Evolutionary conservation across 2,888 invertebrate genomes (phyloP).

Genomic region (Chesias legatella): DNA sequence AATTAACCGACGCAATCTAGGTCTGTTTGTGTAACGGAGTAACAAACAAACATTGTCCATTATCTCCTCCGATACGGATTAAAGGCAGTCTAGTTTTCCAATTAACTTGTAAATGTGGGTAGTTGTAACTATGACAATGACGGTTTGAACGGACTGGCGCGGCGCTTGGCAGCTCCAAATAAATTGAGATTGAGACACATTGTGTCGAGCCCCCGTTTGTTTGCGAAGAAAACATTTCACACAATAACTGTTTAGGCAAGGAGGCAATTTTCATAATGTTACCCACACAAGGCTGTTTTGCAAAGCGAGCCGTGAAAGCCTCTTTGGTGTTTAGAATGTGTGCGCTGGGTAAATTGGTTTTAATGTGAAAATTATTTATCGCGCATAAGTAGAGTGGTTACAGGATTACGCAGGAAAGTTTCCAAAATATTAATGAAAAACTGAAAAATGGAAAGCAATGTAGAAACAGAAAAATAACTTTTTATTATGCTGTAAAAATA

Average conservation of each 20-base stretch:
- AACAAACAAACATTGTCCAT: conserved; percentile 28
- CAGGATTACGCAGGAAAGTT: too few species aligned
- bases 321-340: conserved; percentile 34
- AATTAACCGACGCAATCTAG: conserved; percentile 25
- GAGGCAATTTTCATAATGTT: conserved; percentile 48
- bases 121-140: conserved; percentile 15
- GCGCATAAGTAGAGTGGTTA: neutral
- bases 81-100: conserved; percentile 20
- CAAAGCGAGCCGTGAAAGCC: conserved; percentile 29
- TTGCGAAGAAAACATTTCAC: conserved; percentile 39
- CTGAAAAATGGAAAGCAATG: too few species aligned
- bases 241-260: conserved; percentile 41
- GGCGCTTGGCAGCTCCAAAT: neutral
- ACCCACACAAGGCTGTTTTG: conserved; percentile 28
- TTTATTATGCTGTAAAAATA: too few species aligned
- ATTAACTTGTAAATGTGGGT: conserved; percentile 24
- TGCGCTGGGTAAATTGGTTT: conserved; percentile 29
- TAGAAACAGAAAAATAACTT: too few species aligned
- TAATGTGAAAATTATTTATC: conserved; percentile 6
- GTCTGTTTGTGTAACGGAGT: conserved; percentile 23
- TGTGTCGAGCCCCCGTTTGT: conserved; percentile 23
- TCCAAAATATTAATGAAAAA: too few species aligned
- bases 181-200: conserved; percentile 17
- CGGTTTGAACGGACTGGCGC: too few species aligned
- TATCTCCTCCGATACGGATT: conserved; percentile 23